These are phyloP conservation scores for Galagoides demidoff DNA, from an alignment of 2,797 vertebrate species.

Conservation along the genomic window DNA sequence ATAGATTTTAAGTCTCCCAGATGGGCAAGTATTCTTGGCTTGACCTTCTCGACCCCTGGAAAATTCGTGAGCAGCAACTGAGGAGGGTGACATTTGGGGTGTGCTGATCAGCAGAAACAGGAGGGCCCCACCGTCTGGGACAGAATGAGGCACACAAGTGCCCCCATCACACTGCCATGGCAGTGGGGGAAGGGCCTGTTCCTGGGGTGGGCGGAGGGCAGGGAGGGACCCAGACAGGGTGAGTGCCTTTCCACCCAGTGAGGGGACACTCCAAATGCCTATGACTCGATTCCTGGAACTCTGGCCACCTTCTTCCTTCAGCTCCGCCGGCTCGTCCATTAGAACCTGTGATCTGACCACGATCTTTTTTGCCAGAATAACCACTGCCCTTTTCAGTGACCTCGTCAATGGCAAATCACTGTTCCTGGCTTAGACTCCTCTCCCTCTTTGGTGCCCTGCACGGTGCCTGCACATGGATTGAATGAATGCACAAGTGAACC, in stretches of 20 bases:
- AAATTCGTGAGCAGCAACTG: accelerated
- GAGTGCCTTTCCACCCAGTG: not conserved
- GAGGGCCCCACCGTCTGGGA: accelerated
- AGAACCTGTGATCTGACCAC: accelerated
- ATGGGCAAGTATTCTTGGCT: not conserved
- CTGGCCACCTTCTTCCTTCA: not conserved
- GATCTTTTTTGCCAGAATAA: accelerated
- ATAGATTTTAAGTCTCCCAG: not conserved
- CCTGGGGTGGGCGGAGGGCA: accelerated
- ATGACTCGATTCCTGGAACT: accelerated
- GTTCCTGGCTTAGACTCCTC: accelerated
- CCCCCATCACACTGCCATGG: accelerated
- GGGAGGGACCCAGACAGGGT: not conserved
- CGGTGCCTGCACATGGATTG: accelerated
- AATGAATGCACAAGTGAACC: accelerated
- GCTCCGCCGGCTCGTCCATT: accelerated
- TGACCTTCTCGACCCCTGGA: not conserved
- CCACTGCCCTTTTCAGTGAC: accelerated
- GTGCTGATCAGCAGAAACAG: too few relatives aligned
- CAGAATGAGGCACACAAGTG: accelerated
- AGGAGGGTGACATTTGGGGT: not conserved
- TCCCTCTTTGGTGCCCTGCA: accelerated
- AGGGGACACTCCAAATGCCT: not conserved
- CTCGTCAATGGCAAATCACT: accelerated
- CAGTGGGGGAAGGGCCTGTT: not conserved